phyloP scores from a whole-genome alignment of 2,888 invertebrate genomes.

The Latheticus oryzae region DNA sequence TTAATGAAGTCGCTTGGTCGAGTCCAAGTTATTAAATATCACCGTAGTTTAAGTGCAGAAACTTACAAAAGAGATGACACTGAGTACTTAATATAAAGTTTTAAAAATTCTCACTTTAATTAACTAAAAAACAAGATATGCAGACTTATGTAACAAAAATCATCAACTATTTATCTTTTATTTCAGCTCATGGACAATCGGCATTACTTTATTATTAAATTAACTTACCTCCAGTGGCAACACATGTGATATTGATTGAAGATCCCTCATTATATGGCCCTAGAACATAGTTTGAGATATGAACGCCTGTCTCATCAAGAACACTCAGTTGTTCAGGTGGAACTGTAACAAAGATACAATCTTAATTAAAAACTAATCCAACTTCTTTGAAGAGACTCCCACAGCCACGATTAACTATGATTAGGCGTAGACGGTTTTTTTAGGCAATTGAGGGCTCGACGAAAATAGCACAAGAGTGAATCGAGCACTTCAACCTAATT shows the following conservation, averaged over 20 bases:
- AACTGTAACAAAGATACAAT: constrained; percentile 69
- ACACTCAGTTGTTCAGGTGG: constrained; percentile 86
- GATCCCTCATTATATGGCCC: constrained; percentile 90
- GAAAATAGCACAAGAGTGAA: not conserved
- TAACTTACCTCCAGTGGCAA: constrained; percentile 83
- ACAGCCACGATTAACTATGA: constrained; percentile 16
- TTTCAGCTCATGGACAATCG: too few species aligned
- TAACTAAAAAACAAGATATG: too few species aligned
- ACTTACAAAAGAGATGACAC: too few species aligned
- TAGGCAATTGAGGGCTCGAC: constrained; percentile 13
- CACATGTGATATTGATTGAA: constrained; percentile 84
- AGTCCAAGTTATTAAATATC: too few species aligned
- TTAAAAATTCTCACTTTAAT: too few species aligned
- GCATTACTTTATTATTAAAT: constrained; percentile 49
- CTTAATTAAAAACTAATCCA: constrained; percentile 34
- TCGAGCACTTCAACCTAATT: too few species aligned
- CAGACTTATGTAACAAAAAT: too few species aligned
- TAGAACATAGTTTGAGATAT: constrained; percentile 80
- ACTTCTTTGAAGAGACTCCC: constrained; percentile 8
- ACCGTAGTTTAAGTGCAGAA: too few species aligned
- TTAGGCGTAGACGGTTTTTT: constrained; percentile 20
- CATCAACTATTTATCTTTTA: too few species aligned
- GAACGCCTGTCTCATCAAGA: constrained; percentile 80
- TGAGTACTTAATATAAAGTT: too few species aligned
- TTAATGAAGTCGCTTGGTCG: too few species aligned